Conservation (phyloP, 2,113 vertebrate genomes). For the Tor tambroides region DNA sequence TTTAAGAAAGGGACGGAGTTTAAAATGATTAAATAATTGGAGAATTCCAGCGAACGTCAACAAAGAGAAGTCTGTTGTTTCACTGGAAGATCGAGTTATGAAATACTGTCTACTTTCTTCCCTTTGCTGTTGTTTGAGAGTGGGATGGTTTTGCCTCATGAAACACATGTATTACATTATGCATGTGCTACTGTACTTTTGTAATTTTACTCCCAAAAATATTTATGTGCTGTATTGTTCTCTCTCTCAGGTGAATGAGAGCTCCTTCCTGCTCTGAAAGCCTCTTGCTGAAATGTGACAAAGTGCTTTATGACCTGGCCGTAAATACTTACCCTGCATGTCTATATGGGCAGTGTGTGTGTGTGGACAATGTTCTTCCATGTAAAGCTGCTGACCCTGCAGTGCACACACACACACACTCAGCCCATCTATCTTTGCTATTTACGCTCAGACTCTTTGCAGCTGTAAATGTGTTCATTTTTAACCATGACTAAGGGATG, state of each 20-base stretch:
- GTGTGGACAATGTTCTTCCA: constrained; percentile 48
- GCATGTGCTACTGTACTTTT: neutral
- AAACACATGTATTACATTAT: neutral
- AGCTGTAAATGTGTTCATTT: constrained; percentile 50
- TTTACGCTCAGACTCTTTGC: constrained; percentile 44
- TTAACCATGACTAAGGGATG: constrained; percentile 53
- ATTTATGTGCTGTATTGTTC: constrained; percentile 18
- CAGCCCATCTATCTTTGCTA: constrained; percentile 28
- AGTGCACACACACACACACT: constrained; percentile 28
- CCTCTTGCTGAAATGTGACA: constrained; percentile 59
- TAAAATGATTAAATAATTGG: too few relatives aligned
- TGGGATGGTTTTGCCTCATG: neutral
- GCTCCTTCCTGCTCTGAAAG: constrained; percentile 50
- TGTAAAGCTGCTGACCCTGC: constrained; percentile 44
- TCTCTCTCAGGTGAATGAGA: constrained; percentile 53
- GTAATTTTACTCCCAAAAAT: neutral
- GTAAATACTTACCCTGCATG: constrained; percentile 56
- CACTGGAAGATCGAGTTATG: too few relatives aligned
- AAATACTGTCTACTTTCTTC: too few relatives aligned
- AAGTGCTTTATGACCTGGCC: constrained; percentile 55
- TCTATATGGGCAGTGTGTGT: constrained; percentile 38
- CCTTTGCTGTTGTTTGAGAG: neutral
- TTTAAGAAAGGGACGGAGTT: too few relatives aligned
- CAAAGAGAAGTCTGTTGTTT: too few relatives aligned
- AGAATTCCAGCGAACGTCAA: too few relatives aligned